Evolutionary conservation across 2,888 invertebrate species (phyloP).

Genomic region (Drosophila mulleri): DNA sequence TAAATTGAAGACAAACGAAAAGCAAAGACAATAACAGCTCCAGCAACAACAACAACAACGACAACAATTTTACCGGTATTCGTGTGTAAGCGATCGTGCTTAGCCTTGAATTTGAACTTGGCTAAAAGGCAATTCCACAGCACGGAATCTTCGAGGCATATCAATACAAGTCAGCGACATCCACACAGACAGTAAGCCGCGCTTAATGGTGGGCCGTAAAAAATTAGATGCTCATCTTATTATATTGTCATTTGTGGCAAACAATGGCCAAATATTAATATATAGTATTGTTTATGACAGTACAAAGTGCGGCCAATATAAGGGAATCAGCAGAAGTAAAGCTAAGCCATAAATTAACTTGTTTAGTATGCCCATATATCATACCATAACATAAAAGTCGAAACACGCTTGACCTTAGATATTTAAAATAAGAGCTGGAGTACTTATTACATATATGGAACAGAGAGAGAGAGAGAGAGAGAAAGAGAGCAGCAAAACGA

Average conservation of each 20-base stretch:
- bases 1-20: conserved; percentile 32
- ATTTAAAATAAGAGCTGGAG: conserved; percentile 13
- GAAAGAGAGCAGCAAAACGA: too few relatives aligned
- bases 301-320: conserved; percentile 46
- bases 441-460: conserved; percentile 26
- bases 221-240: conserved; percentile 36
- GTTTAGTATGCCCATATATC: conserved; percentile 36
- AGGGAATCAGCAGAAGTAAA: conserved; percentile 19
- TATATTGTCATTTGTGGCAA: conserved; percentile 16
- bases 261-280: conserved; percentile 16
- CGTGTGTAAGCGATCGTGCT: conserved; percentile 50
- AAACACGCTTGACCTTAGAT: conserved; percentile 32
- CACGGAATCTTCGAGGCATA: conserved; percentile 45
- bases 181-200: conserved; percentile 17
- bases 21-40: conserved; percentile 26
- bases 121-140: conserved; percentile 59
- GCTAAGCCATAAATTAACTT: conserved; percentile 46
- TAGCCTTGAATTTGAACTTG: conserved; percentile 81
- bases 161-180: conserved; percentile 27
- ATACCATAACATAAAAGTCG: conserved; percentile 29
- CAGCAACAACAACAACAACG: not conserved
- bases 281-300: conserved; percentile 28
- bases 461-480: not conserved
- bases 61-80: conserved; percentile 48
- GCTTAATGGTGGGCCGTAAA: conserved; percentile 59